Conservation (phyloP, 2,113 vertebrate species). For the Myrmecophaga tridactyla region DNA sequence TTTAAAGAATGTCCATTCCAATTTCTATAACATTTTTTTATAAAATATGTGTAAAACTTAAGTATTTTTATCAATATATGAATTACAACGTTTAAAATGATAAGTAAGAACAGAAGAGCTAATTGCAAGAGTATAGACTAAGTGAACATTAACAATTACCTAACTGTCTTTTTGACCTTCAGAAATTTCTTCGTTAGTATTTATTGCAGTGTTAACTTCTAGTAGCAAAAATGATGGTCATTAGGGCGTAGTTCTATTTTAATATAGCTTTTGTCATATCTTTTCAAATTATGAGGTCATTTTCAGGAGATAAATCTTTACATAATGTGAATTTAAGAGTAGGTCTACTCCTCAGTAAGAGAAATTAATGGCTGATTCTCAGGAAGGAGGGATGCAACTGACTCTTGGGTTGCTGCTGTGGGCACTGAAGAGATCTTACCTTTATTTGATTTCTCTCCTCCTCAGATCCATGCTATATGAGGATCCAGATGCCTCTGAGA, state of each 20-base stretch:
- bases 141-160: background rate
- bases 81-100: slow-evolving; percentile 1
- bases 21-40: background rate
- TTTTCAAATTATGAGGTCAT: background rate
- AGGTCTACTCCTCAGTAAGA: background rate
- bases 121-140: background rate
- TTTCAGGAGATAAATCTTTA: background rate
- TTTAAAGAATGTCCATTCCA: background rate
- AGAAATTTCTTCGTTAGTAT: background rate
- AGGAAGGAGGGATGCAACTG: background rate
- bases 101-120: background rate
- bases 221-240: background rate
- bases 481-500: background rate
- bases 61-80: background rate
- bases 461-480: background rate
- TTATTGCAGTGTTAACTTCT: background rate
- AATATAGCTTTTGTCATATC: background rate
- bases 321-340: background rate
- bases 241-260: background rate
- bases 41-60: background rate
- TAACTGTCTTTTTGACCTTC: background rate
- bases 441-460: background rate
- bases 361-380: background rate
- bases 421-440: background rate
- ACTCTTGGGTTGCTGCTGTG: background rate